Percentiles rank a stretch among this genome's conserved stretches.
Conservation (phyloP, 2,113 vertebrate species). For the Salvelinus sp. region DNA sequence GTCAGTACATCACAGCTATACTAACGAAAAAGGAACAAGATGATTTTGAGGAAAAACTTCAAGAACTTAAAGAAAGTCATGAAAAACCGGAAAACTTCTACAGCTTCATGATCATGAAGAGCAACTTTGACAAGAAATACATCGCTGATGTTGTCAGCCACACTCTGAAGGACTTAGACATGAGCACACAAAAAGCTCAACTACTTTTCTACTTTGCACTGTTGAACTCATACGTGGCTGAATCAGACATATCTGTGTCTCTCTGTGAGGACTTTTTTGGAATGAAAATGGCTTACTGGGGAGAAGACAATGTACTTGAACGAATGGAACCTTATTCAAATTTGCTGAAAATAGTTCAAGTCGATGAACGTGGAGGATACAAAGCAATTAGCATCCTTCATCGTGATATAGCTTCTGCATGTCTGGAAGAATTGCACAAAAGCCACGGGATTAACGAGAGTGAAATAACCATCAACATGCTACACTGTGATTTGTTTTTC, state of each 20-base stretch:
- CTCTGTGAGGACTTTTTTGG: constrained; percentile 51
- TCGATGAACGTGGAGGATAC: not conserved
- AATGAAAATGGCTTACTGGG: constrained; percentile 11
- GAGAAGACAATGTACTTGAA: constrained; percentile 11
- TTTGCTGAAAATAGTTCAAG: constrained; percentile 4
- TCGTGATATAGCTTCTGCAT: constrained; percentile 39
- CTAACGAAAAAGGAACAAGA: constrained; percentile 46
- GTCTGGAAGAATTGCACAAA: constrained; percentile 44
- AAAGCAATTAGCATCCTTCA: constrained; percentile 46
- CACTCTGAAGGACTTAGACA: constrained; percentile 42
- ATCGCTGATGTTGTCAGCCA: constrained; percentile 23
- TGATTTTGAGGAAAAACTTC: constrained; percentile 59
- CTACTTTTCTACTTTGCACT: constrained; percentile 46
- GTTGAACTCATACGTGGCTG: constrained; percentile 38
- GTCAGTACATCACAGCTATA: constrained; percentile 39
- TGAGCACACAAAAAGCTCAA: not conserved
- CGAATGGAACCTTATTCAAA: constrained; percentile 49
- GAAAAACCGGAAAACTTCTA: constrained; percentile 65
- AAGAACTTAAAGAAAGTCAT: constrained; percentile 54
- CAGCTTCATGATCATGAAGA: constrained; percentile 67
- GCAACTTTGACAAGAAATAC: constrained; percentile 46
- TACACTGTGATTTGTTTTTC: constrained; percentile 62
- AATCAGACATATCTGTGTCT: constrained; percentile 41
- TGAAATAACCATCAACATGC: constrained; percentile 28
- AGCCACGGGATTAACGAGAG: not conserved